Evolutionary conservation across 1,140 invertebrate genomes (phyloP), one percentile per base, ranked within the genome.

Genomic region (Leptinotarsa lineolata): DNA sequence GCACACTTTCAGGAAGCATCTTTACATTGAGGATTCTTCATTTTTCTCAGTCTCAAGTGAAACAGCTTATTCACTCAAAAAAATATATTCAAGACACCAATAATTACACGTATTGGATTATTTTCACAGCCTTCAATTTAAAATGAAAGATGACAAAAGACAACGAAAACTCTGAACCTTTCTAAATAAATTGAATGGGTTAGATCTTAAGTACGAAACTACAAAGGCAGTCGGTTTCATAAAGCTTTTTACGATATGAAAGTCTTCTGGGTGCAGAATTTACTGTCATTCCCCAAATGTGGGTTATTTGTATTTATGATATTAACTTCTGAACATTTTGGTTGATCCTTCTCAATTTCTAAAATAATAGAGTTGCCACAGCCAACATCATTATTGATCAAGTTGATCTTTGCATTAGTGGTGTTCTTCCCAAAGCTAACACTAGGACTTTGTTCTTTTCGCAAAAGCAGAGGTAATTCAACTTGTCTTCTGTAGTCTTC

Each of bases 361-460:
- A 79, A 63, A 64, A 79, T 74, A 13, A 79, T 73, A 15, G 76
- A 79, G 45, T 74, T 72, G 59, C 67, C 66, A 15, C 48, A 71
- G 24, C 68, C 68, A 21, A 54, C n/a, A 18, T 76, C 75, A 63
- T 54, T 71, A 18, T 80, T 76, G 46, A 78, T 66, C 13, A 76
- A 44, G 72, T 82, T 82, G 13, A 77, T 60, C 74, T 79, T 82
- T 2, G 78, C 78, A 44, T 79, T 69, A n/a, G 68, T 69, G 18
- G 46, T 18, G n/a, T 58, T 69, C 21, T 20, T 69, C 24, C 59
- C 54, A 54, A 39, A 61, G n/a, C 21, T 74, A 20, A 64, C 69
- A 44, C 69, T 46, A 2, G 30, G 69, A 20, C 65, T 48, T 60
- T 3, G 60, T 21, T 76, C 74, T 16, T 74, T 75, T 48, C 79